Evolutionary conservation across 2,113 vertebrate species (phyloP).

Genomic region (Cavia aperea): DNA sequence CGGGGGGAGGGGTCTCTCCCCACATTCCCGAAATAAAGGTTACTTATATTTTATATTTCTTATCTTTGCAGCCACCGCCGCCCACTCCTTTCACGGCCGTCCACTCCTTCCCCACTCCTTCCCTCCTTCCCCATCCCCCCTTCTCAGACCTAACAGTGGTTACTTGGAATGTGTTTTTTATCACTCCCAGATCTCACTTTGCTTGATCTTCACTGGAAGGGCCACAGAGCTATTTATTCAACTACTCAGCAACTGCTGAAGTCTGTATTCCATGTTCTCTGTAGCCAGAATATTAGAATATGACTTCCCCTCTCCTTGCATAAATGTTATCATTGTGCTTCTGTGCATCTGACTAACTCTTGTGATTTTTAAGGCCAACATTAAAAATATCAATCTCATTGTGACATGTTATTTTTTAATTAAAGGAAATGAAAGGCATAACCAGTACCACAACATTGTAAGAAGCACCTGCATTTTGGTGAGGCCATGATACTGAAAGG

Average conservation of each 20-base stretch:
- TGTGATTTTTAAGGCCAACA: neutral
- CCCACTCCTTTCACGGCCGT: too few species aligned
- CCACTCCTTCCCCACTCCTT: too few species aligned
- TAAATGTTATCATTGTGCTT: neutral
- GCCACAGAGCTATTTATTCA: neutral
- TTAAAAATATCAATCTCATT: neutral
- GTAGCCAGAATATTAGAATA: neutral
- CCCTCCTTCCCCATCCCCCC: too few species aligned
- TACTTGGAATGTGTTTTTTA: neutral
- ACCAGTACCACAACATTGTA: neutral
- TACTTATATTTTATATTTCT: too few species aligned
- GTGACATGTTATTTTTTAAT: neutral
- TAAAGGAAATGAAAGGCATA: neutral
- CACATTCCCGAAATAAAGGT: too few species aligned
- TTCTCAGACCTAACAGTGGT: neutral
- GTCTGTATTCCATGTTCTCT: neutral
- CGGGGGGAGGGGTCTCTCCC: too few species aligned
- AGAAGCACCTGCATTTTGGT: neutral
- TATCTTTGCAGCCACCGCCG: too few species aligned
- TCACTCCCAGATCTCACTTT: neutral
- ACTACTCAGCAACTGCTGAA: neutral
- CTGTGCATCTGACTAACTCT: neutral
- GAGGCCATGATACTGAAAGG: neutral
- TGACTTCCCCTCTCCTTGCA: accelerated
- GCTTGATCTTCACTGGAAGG: neutral